Base-by-base conservation (phyloP, 1,140 invertebrate genomes). In the Trachelipus rathkii region DNA sequence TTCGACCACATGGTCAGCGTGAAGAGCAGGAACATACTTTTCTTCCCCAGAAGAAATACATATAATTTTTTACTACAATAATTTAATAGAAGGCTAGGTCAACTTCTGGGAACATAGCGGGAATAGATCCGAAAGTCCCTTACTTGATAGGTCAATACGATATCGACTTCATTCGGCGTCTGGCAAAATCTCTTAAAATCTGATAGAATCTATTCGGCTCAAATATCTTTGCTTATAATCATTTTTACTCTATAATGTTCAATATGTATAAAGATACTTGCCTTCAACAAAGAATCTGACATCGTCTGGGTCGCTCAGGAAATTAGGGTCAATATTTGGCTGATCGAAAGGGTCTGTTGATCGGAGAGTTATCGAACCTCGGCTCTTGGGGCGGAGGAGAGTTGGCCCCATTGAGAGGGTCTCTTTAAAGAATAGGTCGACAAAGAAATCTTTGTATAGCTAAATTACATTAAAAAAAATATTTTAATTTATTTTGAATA, bases 311-410 rank as follows among this genome's bases (percentile, higher is more conserved):
- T 93, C 88, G 5, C 88, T 89, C 71, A 95, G 86, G 84, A 95
- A 95, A 82, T 92, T 93, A 0, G 93, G 92, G 82, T 93, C 89
- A 82, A 97, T 92, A n/a, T 91, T 83, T 0, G 95, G 95, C 44
- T 90, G 88, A 6, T 89, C 89, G 0, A 89, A 83, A 0, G 95
- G 95, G 87, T 97, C 90, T n/a, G 86, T 87, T 0, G 89, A 90
- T 44, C 88, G 87, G 3, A 96, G 84, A 13, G 88, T 89, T 0
- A 95, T 83, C 0, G 75, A 79, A 21, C 85, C 85, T n/a, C 78
- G 77, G 45, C 84, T 85, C 72, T 84, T 82, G 8, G 86, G 84
- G 21, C 86, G 79, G 80, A 84, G 75, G 24, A 82, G 60, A 72
- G 79, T 78, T 13, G 79, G 82, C 43, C 81, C 82, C n/a, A 85